A percentile compares a stretch with the other conserved stretches of the same genome.
Evolutionary conservation across 2,888 invertebrate species (phyloP).

Genomic region (Scaeva pyrastri): DNA sequence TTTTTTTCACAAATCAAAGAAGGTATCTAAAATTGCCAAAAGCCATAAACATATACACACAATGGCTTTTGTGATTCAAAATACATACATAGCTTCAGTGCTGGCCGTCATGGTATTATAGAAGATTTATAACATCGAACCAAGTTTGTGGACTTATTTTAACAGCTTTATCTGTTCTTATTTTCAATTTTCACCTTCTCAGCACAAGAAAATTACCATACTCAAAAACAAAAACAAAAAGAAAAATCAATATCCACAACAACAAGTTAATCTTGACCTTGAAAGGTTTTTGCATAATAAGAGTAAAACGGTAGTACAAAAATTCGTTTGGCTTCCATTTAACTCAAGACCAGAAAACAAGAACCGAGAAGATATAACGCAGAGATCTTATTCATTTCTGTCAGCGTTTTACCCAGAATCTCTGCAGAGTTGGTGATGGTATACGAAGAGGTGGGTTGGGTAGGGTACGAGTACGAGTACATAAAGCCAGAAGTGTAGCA

Average conservation of each 20-base stretch:
- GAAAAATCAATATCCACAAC: constrained; percentile 17
- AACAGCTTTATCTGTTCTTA: not conserved
- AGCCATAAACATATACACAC: no score
- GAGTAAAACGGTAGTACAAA: not conserved
- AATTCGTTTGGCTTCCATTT: constrained; percentile 25
- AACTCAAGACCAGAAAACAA: constrained; percentile 6
- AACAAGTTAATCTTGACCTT: constrained; percentile 15
- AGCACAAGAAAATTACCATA: not conserved
- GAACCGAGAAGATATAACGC: not conserved
- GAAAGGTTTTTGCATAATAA: not conserved
- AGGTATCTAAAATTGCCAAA: no score
- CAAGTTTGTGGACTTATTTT: not conserved
- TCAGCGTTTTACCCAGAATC: constrained; percentile 3
- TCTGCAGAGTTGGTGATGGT: not conserved
- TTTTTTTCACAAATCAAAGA: not conserved
- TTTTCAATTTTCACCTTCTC: not conserved
- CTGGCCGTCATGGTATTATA: no score
- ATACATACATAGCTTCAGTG: no score
- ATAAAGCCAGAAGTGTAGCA: not conserved
- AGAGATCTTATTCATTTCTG: constrained; percentile 14
- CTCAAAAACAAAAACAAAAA: not conserved
- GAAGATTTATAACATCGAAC: not conserved
- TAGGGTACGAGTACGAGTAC: not conserved
- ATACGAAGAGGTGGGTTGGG: no score
- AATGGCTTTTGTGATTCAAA: no score